Conservation (phyloP, 2,888 invertebrate genomes). For the Agrypnus murinus region DNA sequence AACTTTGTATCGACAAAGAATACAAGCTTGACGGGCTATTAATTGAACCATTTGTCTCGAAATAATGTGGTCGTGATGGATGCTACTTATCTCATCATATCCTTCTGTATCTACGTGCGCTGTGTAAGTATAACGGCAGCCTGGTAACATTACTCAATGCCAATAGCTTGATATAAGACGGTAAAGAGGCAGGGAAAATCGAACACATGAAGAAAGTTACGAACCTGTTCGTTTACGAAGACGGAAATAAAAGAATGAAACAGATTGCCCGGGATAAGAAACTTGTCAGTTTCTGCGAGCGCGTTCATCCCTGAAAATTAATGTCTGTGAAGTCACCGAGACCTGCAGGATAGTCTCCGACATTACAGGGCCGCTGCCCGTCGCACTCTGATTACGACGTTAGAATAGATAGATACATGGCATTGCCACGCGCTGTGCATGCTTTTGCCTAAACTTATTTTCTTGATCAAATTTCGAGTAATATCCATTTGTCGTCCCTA, state of each 20-base stretch:
- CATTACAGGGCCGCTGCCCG: conserved; percentile 55
- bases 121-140: conserved; percentile 48
- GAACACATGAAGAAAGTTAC: conserved; percentile 62
- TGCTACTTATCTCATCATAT: conserved; percentile 49
- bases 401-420: conserved; percentile 48
- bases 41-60: conserved; percentile 56
- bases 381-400: conserved; percentile 59
- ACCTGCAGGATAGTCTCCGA: conserved; percentile 54
- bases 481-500: conserved; percentile 56
- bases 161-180: conserved; percentile 59
- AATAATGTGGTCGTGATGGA: conserved; percentile 56
- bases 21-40: conserved; percentile 40
- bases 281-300: conserved; percentile 71
- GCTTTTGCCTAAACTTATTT: conserved; percentile 47
- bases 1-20: conserved; percentile 38
- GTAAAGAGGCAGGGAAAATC: conserved; percentile 59
- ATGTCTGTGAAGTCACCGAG: conserved; percentile 67
- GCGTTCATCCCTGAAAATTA: conserved; percentile 72
- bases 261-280: conserved; percentile 71
- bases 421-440: conserved; percentile 42
- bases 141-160: conserved; percentile 62
- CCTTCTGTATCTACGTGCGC: conserved; percentile 22
- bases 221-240: conserved; percentile 57
- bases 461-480: conserved; percentile 54
- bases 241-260: conserved; percentile 70